Evolutionary conservation across 2,888 invertebrate species (phyloP).

Genomic region (Endomychus coccineus): DNA sequence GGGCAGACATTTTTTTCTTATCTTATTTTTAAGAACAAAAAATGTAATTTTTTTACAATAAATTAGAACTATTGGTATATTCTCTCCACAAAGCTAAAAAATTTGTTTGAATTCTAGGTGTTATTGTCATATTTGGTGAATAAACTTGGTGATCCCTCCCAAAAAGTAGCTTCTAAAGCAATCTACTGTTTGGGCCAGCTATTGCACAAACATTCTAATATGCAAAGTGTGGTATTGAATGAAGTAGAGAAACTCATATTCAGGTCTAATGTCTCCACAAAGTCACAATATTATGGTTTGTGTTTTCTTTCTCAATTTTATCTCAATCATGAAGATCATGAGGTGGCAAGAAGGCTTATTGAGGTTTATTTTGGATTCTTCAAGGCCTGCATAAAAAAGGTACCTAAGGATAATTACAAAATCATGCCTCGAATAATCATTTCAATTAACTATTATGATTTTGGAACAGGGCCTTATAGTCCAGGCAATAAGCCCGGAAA

Average conservation of each 20-base stretch:
- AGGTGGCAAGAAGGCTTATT: slow-evolving; percentile 76
- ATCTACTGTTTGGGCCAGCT: slow-evolving; percentile 79
- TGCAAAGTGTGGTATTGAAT: slow-evolving; percentile 78
- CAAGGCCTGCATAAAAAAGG: slow-evolving; percentile 81
- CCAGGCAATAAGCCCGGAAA: too few relatives aligned
- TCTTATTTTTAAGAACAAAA: too few relatives aligned
- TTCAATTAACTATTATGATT: too few relatives aligned
- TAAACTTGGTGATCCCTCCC: slow-evolving; percentile 90
- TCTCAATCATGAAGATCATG: slow-evolving; percentile 62
- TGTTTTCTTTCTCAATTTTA: slow-evolving; percentile 86
- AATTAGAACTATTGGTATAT: too few relatives aligned
- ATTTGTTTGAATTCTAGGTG: slow-evolving; percentile 46
- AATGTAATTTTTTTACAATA: too few relatives aligned
- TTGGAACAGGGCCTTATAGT: too few relatives aligned
- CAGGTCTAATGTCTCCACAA: slow-evolving; percentile 68
- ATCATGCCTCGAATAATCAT: too few relatives aligned
- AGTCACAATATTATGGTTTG: slow-evolving; percentile 88
- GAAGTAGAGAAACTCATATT: slow-evolving; percentile 90
- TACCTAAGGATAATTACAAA: too few relatives aligned
- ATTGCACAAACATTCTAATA: slow-evolving; percentile 78
- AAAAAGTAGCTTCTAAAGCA: slow-evolving; percentile 81
- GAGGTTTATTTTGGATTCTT: slow-evolving; percentile 93
- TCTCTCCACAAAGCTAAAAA: too few relatives aligned
- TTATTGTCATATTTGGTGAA: slow-evolving; percentile 79
- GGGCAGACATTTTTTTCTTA: too few relatives aligned